Evolutionary conservation across 1,140 invertebrate species (phyloP), one percentile per base, ranked within the genome.

Genomic region (Drosophila kikkawai): DNA sequence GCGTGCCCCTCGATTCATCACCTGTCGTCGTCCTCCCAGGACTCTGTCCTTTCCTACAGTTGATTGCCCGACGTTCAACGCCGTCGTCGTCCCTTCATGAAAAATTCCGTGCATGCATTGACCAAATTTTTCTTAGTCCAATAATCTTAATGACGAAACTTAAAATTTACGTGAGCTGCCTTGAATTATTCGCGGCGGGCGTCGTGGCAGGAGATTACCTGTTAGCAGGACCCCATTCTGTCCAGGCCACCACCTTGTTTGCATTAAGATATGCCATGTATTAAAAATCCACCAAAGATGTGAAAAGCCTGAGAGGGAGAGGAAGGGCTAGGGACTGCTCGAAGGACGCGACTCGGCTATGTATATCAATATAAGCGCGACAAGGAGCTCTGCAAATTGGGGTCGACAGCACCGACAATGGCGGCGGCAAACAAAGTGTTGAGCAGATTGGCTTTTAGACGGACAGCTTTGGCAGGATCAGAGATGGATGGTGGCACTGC

Each of bases 141-240:
- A 88, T 88, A 88, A 88, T 88, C 84, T 88, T 88, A 88, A 88
- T 88, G 84, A 88, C 85, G 85, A 88, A 88, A 88, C 84, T 88
- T 88, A 90, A 88, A 88, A 90, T 88, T 84, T 90, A 88, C 84
- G 84, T 88, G 84, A 88, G 84, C 85, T 88, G 84, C 81, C 64
- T 88, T 81, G 85, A 80, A 74, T 87, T 80, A 84, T 88, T 76
- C 76, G 74, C 63, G 60, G 37, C 48, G 45, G 34, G 34, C 56
- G 56, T 44, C 45, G 47, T 69, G 48, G 13, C 26, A 66, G 80
- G 55, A 70, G 80, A 88, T 87, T 87, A 87, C 84, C 84, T 87
- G 84, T 84, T 68, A 79, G 63, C 84, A 66, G 29, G 50, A 51
- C 50, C 26, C 50, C 29, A 51, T 51, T 45, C 50, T 58, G 71